A percentile compares a stretch with the other conserved stretches of the same genome.
These are phyloP conservation scores for Shinisaurus crocodilurus DNA, from an alignment of 2,113 vertebrate genomes.

Conservation along the genomic window DNA sequence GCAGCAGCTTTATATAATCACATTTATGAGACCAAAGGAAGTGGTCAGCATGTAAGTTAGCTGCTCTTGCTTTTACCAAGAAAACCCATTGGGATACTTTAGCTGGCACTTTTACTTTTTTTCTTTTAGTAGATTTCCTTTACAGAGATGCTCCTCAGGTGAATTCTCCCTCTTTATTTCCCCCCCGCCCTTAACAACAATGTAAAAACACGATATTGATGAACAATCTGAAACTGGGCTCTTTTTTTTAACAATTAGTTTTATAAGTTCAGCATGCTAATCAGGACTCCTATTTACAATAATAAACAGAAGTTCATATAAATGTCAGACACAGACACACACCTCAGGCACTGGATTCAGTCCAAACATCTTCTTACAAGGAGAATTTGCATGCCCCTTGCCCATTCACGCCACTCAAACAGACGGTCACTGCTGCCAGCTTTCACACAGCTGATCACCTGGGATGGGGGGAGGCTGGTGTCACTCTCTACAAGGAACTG, in stretches of 20 bases:
- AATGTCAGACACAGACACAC: not conserved
- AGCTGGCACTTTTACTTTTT: not conserved
- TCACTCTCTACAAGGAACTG: not conserved
- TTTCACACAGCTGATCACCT: not conserved
- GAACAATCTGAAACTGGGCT: not conserved
- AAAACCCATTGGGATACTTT: conserved; percentile 31
- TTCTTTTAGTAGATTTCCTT: not conserved
- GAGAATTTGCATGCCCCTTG: not conserved
- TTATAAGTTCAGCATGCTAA: conserved; percentile 12
- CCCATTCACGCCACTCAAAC: not conserved
- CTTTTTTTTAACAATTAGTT: conserved; percentile 29
- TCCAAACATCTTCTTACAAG: not conserved
- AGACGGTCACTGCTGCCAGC: not conserved
- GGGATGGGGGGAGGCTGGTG: not conserved
- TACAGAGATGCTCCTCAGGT: not conserved
- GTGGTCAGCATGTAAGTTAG: not conserved
- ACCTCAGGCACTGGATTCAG: not conserved
- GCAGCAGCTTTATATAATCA: conserved; percentile 28
- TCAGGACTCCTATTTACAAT: conserved; percentile 9
- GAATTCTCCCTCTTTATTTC: not conserved
- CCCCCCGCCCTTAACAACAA: not conserved
- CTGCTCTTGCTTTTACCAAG: conserved; percentile 22
- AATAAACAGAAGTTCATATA: not conserved
- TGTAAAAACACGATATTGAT: not conserved
- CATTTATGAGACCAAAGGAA: conserved; percentile 42